Evolutionary conservation across 2,888 invertebrate species (phyloP).

Genomic region (Drosophila parthenogenetica): DNA sequence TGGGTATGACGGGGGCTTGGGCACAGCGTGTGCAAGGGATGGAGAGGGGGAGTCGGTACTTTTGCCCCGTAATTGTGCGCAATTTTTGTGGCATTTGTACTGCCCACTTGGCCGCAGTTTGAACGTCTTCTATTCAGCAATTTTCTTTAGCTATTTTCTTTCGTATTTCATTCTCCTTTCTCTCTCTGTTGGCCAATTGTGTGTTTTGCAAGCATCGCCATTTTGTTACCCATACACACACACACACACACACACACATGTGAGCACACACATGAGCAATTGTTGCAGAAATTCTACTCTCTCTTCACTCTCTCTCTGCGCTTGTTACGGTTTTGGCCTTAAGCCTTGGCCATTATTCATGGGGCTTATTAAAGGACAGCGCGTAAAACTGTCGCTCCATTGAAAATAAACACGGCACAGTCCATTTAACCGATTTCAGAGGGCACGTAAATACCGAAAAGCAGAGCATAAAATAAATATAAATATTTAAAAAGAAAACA

Average conservation of each 20-base stretch:
- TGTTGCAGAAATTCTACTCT: slow-evolving; percentile 15
- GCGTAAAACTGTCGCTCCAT: slow-evolving; percentile 58
- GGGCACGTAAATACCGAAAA: slow-evolving; percentile 29
- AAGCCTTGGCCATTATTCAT: slow-evolving; percentile 65
- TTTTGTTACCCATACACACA: slow-evolving; percentile 40
- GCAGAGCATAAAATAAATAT: slow-evolving; percentile 72
- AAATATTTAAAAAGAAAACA: slow-evolving; percentile 77
- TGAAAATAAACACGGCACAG: slow-evolving; percentile 68
- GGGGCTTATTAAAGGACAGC: slow-evolving; percentile 71
- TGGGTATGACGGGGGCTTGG: slow-evolving; percentile 14
- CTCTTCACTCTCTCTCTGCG: not conserved
- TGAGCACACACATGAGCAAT: slow-evolving; percentile 39
- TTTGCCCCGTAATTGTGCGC: slow-evolving; percentile 67
- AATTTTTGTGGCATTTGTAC: slow-evolving; percentile 60
- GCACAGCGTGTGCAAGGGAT: not conserved
- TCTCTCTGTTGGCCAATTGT: slow-evolving; percentile 43
- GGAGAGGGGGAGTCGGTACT: slow-evolving; percentile 19
- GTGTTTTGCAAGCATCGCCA: slow-evolving; percentile 35
- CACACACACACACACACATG: slow-evolving; percentile 35
- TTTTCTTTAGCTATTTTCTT: slow-evolving; percentile 40
- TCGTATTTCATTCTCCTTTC: slow-evolving; percentile 18
- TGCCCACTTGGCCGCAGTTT: slow-evolving; percentile 46
- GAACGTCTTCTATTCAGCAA: slow-evolving; percentile 52
- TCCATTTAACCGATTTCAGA: slow-evolving; percentile 77
- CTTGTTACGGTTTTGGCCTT: slow-evolving; percentile 3